Percentiles rank a stretch among this genome's conserved stretches.
phyloP scores from a whole-genome alignment of 2,797 vertebrate species.

The Capromys pilorides region DNA sequence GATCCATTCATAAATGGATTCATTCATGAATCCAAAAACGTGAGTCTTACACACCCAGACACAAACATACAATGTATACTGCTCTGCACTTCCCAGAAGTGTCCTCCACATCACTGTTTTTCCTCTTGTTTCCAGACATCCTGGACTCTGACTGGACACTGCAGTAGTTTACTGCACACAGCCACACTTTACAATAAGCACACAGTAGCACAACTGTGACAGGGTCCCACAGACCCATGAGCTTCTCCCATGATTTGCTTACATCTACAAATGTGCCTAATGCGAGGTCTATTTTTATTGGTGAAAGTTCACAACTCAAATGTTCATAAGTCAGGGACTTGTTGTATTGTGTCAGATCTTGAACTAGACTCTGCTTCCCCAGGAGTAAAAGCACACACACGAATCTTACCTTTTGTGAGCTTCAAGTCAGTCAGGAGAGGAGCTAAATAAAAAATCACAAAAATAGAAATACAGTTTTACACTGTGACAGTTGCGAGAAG shows the following conservation, averaged over 20 bases:
- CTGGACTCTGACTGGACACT: neutral
- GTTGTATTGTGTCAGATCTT: neutral
- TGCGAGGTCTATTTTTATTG: neutral
- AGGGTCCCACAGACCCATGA: neutral
- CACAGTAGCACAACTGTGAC: neutral
- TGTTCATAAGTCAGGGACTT: neutral
- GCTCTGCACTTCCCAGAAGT: neutral
- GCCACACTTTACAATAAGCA: neutral
- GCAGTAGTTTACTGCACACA: no score
- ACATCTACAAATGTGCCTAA: neutral
- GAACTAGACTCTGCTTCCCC: neutral
- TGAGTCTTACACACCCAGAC: neutral
- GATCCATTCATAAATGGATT: neutral
- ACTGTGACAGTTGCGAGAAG: neutral
- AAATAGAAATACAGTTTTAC: constrained; percentile 3
- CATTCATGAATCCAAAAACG: neutral
- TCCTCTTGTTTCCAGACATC: neutral
- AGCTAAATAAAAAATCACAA: neutral
- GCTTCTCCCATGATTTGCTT: neutral
- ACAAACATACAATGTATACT: neutral
- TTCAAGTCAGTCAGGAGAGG: neutral
- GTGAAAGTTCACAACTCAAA: neutral
- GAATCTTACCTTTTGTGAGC: constrained; percentile 4
- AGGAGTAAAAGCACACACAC: neutral
- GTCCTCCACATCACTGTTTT: neutral